Base-by-base conservation (phyloP, 2,888 invertebrate genomes). In the Mellilla xanthometata region DNA sequence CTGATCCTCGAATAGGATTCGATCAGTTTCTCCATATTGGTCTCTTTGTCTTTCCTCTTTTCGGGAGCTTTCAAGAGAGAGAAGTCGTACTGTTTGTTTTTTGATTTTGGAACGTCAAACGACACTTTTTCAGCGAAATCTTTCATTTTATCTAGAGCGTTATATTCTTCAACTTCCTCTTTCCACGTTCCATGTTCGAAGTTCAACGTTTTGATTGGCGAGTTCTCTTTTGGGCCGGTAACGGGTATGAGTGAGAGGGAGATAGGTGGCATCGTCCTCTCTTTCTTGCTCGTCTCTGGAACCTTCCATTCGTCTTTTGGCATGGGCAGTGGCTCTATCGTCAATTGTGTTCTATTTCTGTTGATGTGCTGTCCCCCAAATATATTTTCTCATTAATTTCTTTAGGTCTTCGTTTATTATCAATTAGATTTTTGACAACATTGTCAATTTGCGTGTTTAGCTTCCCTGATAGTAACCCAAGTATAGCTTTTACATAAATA, bases 361-460 rank as follows among this genome's bases (percentile, higher is more conserved):
- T 88, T 86, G 84, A 89, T 88, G 79, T 88, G 89, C 89, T 89
- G 88, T 85, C 72, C 72, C 70, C 68, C 1, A 76, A 84, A 77
- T 27, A 65, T 66, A 52, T 62, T 59, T 52, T 60, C 54, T 68
- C 56, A 63, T 73, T 73, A 69, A 63, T 65, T 62, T 66, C 56
- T n/a, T 62, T 68, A 60, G 58, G 60, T 68, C 67, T 61, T 58
- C 65, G 41, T 72, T 80, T 84, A 87, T 86, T 88, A 88, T 89
- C 89, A 89, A 89, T 88, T 84, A 72, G 80, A 81, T 70, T 68
- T 19, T 76, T 84, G 88, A 87, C 89, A 89, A 89, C 89, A 89
- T 85, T 85, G 83, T 80, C 83, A 81, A 48, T n/a, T 11, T 24
- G 4, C 8, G 7, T 12, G 35, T 39, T 28, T 11, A 8, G 69